These are phyloP conservation scores for Eupithecia insigniata DNA, from an alignment of 2,888 invertebrate genomes.

Conservation along the genomic window DNA sequence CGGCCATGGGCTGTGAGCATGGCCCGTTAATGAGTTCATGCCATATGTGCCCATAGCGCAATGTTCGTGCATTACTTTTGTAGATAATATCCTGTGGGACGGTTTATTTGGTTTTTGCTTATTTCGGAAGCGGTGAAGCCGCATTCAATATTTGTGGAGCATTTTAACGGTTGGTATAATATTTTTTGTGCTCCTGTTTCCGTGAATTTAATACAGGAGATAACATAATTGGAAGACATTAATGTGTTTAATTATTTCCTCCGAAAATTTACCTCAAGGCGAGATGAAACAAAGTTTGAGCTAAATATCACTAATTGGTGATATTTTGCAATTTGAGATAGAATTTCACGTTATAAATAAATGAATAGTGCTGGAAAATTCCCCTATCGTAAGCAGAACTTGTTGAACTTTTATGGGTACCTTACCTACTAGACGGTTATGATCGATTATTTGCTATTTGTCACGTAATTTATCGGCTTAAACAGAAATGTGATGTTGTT, in stretches of 20 bases:
- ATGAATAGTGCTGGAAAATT: background rate
- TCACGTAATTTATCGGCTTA: slow-evolving; percentile 10
- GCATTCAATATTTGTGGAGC: slow-evolving; percentile 1
- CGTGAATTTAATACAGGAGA: background rate
- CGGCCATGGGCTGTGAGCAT: slow-evolving; percentile 46
- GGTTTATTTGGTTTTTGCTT: slow-evolving; percentile 35
- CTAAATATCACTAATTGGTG: background rate
- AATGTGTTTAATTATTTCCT: background rate
- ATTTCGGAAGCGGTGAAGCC: slow-evolving; percentile 23
- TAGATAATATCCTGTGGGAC: slow-evolving; percentile 46
- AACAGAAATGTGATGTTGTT: slow-evolving; percentile 13
- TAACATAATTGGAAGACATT: background rate
- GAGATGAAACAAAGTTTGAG: background rate
- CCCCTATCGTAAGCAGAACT: background rate
- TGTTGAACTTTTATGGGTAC: background rate
- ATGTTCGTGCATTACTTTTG: slow-evolving; percentile 60
- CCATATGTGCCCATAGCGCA: slow-evolving; percentile 66
- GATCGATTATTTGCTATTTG: background rate
- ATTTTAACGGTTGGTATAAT: slow-evolving; percentile 2
- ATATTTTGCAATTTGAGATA: background rate
- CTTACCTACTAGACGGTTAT: background rate
- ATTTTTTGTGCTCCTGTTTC: background rate
- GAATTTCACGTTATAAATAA: background rate
- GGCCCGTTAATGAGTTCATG: slow-evolving; percentile 66
- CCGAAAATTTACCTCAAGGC: background rate